phyloP scores from a whole-genome alignment of 2,888 invertebrate species.

The Napeogenes inachia region DNA sequence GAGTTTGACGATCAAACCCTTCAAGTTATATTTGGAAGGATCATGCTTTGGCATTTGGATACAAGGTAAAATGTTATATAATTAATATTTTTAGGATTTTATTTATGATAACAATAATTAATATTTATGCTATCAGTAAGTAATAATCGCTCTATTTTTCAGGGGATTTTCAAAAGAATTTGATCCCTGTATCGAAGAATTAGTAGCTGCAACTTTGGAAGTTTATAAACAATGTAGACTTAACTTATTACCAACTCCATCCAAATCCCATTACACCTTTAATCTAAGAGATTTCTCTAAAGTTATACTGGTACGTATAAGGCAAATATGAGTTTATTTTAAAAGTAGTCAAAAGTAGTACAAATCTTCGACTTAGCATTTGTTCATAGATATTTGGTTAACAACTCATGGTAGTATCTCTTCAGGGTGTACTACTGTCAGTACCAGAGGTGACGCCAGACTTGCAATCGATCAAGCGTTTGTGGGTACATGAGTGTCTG shows the following conservation, averaged over 20 bases:
- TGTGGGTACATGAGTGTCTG: constrained; percentile 96
- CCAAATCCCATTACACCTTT: constrained; percentile 96
- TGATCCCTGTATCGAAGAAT: constrained; percentile 92
- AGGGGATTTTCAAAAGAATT: constrained; percentile 97
- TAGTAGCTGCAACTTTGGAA: constrained; percentile 90
- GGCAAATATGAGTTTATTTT: background rate
- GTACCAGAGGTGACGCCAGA: constrained; percentile 95
- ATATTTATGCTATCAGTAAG: too few relatives aligned
- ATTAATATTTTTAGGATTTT: constrained; percentile 16
- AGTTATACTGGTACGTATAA: constrained; percentile 84
- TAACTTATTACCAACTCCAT: constrained; percentile 93
- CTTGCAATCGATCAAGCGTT: constrained; percentile 88
- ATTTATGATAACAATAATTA: constrained; percentile 4
- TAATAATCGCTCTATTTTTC: constrained; percentile 30
- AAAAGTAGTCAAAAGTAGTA: background rate
- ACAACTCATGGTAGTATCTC: background rate
- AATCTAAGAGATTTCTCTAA: constrained; percentile 95
- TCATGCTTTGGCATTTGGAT: constrained; percentile 96
- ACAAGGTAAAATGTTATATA: constrained; percentile 79
- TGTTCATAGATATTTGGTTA: background rate
- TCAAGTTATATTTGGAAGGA: constrained; percentile 90
- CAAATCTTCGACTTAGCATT: too few relatives aligned
- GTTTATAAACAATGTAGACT: constrained; percentile 89
- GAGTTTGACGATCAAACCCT: constrained; percentile 92
- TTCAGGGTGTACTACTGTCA: constrained; percentile 91